These are phyloP conservation scores for Drosophila nikananu DNA, from an alignment of 1,140 invertebrate species.

Conservation along the genomic window DNA sequence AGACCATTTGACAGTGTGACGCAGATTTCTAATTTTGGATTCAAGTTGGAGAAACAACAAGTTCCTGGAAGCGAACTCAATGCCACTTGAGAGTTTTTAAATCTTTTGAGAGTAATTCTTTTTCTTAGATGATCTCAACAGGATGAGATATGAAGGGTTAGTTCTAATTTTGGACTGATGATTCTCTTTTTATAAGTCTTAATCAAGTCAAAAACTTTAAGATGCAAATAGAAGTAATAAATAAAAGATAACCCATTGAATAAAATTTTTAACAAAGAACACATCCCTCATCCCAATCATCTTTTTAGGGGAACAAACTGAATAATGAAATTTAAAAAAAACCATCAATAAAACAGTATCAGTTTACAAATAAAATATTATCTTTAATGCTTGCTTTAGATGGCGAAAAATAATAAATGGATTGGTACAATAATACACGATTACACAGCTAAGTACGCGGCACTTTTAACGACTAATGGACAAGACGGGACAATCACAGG, in stretches of 20 bases:
- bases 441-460: slow-evolving; percentile 72
- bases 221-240: background rate
- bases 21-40: slow-evolving; percentile 35
- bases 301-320: background rate
- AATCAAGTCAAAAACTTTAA: no score
- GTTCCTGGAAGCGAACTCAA: slow-evolving; percentile 19
- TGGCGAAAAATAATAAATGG: slow-evolving; percentile 18
- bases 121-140: background rate
- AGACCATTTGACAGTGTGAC: slow-evolving; percentile 33
- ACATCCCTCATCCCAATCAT: background rate
- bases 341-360: background rate
- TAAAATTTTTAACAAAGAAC: background rate
- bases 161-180: background rate
- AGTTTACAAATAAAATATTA: slow-evolving; percentile 20
- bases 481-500: slow-evolving; percentile 72
- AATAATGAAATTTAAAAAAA: background rate
- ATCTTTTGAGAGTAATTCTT: background rate
- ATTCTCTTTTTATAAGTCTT: background rate
- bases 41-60: slow-evolving; percentile 28
- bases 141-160: background rate
- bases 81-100: slow-evolving; percentile 16
- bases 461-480: slow-evolving; percentile 71
- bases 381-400: slow-evolving; percentile 51
- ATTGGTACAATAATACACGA: slow-evolving; percentile 41
- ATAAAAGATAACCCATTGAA: background rate